Base-by-base conservation (phyloP, 2,113 vertebrate genomes). In the Podocnemis expansa region DNA sequence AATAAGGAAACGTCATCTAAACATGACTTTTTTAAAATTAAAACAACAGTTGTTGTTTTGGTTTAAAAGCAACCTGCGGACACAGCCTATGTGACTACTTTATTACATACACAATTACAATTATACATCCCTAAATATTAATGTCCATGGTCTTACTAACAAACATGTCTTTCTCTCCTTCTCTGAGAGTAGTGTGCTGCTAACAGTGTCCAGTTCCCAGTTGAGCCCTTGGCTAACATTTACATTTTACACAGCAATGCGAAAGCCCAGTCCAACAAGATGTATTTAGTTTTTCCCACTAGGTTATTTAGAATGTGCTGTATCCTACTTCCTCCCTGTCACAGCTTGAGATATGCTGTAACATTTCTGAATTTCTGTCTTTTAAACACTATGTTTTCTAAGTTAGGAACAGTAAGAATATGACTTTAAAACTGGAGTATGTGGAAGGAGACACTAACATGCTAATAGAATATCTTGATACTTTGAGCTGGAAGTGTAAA, bases 61-160 rank as follows among this genome's bases (percentile, higher is more conserved):
- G n/a, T n/a, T n/a, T n/a, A n/a, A n/a, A n/a, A n/a, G n/a, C n/a
- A n/a, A n/a, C n/a, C n/a, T n/a, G n/a, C n/a, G n/a, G 47, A 47
- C 47, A 47, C 10, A 47, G 47, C 47, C 47, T 47, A 47, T 47
- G 12, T 38, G 22, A 82, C n/a, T 17, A 19, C n/a, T 91, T 93
- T 80, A 85, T 86, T 45, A 86, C 76, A 6, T 4, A 45, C 21
- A 29, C 76, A 87, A 94, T 54, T 43, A 29, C 85, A 52, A 47
- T 94, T 25, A 60, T 79, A 73, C 45, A 81, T 87, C 67, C 60
- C 2, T 17, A 12, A n/a, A 85, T 73, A 45, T 6, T 19, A 22
- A 0, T 24, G 2, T n/a, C 27, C 24, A 19, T 29, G 6, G 0
- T 1, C 63, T 19, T 45, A 38, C 38, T 70, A 63, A 79, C 34